Base-by-base conservation (phyloP, 2,113 vertebrate species). In the Salminus brasiliensis region DNA sequence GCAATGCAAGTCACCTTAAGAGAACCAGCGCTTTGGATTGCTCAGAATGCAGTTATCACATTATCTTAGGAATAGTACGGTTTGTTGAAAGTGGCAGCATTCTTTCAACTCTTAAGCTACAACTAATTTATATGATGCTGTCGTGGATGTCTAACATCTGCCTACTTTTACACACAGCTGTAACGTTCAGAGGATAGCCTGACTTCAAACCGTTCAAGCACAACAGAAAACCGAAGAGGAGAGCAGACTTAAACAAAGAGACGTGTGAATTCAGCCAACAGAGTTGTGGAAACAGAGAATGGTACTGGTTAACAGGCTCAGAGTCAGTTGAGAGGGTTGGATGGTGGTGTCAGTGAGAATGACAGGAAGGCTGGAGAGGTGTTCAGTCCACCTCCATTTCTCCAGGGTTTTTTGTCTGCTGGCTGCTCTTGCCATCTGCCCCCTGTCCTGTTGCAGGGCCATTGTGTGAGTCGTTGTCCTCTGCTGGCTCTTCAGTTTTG, bases 301-400 rank as follows among this genome's bases (percentile, higher is more conserved):
- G 84, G 81, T 87, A 85, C 87, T 83, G 69, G 76, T 43, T 84
- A 76, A 30, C 79, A 55, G 9, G 79, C 83, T 86, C 57, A 53
- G 47, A 74, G 79, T 78, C 27, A 47, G 82, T 53, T 62, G 53
- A 39, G 47, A 25, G 34, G 66, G 75, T 78, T 68, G 49, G 30
- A 78, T 59, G 27, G 55, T 81, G 69, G 63, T 45, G 67, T 81
- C 23, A 45, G 34, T 75, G 39, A 71, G 66, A 74, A 53, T 55
- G 49, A 41, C 43, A 79, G 57, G 49, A 32, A 60, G 72, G 70
- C 78, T 85, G 76, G 63, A 60, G 63, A 84, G 71, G 29, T 83
- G 72, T 84, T 95, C 94, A 98, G 94, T 98, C 95, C 92, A 97
- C 92, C 86, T 98, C 96, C 96, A 98, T 97, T 86, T 97, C 95